These are phyloP conservation scores for Pterostichus madidus DNA, from an alignment of 2,888 invertebrate species.

Conservation along the genomic window DNA sequence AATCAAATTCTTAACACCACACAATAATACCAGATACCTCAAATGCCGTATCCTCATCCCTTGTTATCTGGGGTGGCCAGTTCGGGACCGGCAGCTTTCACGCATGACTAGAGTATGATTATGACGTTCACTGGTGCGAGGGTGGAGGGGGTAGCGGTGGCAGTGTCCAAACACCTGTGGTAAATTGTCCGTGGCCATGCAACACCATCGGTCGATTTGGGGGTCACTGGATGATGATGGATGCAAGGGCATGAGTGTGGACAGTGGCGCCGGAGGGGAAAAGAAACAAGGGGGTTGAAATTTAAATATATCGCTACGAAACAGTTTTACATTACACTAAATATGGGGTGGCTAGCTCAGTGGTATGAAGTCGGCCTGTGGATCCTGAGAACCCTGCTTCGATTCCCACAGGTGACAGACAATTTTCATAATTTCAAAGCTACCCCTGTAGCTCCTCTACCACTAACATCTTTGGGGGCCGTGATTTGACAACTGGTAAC, in stretches of 20 bases:
- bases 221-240: neutral
- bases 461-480: too few species aligned
- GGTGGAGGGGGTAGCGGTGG: neutral
- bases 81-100: slow-evolving; percentile 10
- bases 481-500: too few species aligned
- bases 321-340: too few species aligned
- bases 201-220: slow-evolving; percentile 59
- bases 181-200: slow-evolving; percentile 61
- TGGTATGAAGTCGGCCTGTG: too few species aligned
- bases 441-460: too few species aligned
- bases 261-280: neutral
- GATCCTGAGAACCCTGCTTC: too few species aligned
- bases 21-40: slow-evolving; percentile 12
- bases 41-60: slow-evolving; percentile 16
- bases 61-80: neutral
- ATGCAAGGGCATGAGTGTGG: slow-evolving; percentile 7
- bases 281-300: too few species aligned
- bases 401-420: too few species aligned
- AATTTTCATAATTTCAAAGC: too few species aligned
- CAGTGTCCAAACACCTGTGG: slow-evolving; percentile 61
- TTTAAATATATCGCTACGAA: too few species aligned
- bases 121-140: slow-evolving; percentile 26
- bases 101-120: slow-evolving; percentile 42
- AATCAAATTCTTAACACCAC: neutral
- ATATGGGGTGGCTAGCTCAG: too few species aligned